Base-by-base conservation (phyloP, 2,113 vertebrate genomes). In the Leptodactylus fuscus region DNA sequence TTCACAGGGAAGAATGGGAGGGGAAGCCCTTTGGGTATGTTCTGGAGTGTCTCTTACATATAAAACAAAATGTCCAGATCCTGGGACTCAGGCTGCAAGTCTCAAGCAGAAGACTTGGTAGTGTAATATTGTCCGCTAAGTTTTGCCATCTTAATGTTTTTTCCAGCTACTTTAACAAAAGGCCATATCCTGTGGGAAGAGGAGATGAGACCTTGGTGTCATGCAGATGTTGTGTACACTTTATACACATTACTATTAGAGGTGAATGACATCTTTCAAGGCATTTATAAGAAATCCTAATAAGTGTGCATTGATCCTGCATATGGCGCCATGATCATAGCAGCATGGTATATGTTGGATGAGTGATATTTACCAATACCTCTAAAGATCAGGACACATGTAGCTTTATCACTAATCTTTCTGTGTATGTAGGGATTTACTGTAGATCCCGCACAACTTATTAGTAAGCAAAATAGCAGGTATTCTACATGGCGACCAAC, bases 11-110 rank as follows among this genome's bases (percentile, higher is more conserved):
- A 15, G 8, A 41, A 55, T 20, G 22, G 81, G 44, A 82, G 81
- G 46, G 18, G 9, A 70, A 36, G 9, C 80, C 80, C 80, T 70
- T 29, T 51, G 65, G 51, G 81, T 70, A 36, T 36, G 51, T 55
- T 83, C 69, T 74, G 67, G n/a, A 18, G 67, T 20, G 67, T 58
- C 48, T 74, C 20, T 48, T 48, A 70, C 51, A 71, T 44, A 73
- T 44, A 60, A 74, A 74, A 83, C 67, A 83, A 24, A 83, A 83
- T 83, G 67, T 83, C 69, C 81, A 73, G 49, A 73, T 51, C 29
- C 44, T 38, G 67, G 27, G 46, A 73, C 67, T 74, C 69, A 82
- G 69, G 32, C 81, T 38, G 34, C 41, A 12, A 27, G 48, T 38
- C 27, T 73, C 18, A 73, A 82, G 38, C 69, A 58, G 13, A 74